Conservation (phyloP, 1,140 invertebrate species). For the Drosophila mojavensis region DNA sequence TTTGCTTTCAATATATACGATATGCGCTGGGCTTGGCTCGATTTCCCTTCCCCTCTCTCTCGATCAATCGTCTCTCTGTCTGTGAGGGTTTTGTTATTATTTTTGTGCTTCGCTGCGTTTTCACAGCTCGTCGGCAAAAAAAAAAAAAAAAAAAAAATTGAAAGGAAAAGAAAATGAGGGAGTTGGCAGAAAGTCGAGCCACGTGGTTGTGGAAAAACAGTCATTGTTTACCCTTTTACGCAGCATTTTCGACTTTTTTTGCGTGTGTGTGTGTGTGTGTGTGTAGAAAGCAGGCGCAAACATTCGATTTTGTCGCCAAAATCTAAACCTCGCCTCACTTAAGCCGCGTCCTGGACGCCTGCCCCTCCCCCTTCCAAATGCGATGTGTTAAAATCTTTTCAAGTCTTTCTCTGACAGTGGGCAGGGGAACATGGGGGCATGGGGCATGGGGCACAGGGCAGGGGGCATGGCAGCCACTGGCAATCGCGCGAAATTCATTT, state of each 20-base stretch:
- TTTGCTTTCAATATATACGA: not conserved
- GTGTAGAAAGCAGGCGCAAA: constrained; percentile 6
- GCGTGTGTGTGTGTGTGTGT: not conserved
- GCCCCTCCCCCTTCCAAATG: not conserved
- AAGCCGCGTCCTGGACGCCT: constrained; percentile 4
- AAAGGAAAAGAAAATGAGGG: not conserved
- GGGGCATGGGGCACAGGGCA: not conserved
- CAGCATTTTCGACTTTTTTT: constrained; percentile 27
- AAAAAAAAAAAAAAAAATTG: not conserved
- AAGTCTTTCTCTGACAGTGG: constrained; percentile 40
- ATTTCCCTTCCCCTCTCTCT: no score
- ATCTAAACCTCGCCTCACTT: not conserved
- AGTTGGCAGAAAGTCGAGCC: not conserved
- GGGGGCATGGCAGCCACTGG: not conserved
- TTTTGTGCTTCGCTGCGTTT: constrained; percentile 76
- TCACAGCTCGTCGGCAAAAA: constrained; percentile 66
- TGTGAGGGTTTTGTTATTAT: constrained; percentile 70
- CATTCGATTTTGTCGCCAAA: constrained; percentile 48
- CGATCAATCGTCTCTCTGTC: not conserved
- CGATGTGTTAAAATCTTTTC: constrained; percentile 71
- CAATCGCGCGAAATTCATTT: constrained; percentile 74
- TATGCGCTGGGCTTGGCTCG: constrained; percentile 10
- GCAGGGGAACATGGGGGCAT: not conserved
- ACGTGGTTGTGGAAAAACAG: constrained; percentile 36
- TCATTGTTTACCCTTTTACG: constrained; percentile 74